Percentiles rank a stretch among this genome's conserved stretches.
Evolutionary conservation across 2,888 invertebrate genomes (phyloP).

Genomic region (Lithophane leautieri): DNA sequence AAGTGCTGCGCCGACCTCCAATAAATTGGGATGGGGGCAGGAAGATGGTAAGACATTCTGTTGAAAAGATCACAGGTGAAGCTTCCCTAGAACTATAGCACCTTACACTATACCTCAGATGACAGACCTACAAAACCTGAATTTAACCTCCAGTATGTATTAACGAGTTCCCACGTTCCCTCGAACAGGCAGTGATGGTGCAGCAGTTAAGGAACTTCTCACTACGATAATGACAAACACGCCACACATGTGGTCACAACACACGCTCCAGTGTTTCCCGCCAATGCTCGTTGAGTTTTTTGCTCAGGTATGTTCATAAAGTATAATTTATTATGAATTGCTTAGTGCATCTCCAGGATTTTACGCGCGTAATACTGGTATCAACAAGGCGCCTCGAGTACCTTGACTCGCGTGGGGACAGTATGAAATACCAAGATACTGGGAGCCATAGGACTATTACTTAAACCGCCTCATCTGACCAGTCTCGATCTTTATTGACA

Average conservation of each 20-base stretch:
- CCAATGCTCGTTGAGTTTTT: slow-evolving; percentile 97
- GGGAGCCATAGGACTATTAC: not conserved
- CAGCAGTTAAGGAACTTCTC: slow-evolving; percentile 97
- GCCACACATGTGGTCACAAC: slow-evolving; percentile 98
- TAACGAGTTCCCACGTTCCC: not conserved
- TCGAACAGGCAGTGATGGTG: slow-evolving; percentile 89
- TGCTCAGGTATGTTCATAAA: slow-evolving; percentile 89
- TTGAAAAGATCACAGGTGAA: not conserved
- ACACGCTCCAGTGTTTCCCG: slow-evolving; percentile 97
- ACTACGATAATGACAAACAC: slow-evolving; percentile 98
- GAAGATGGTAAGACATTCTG: not conserved
- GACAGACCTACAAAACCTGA: not conserved
- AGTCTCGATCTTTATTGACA: not conserved
- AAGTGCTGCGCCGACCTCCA: not conserved
- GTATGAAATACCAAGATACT: not conserved
- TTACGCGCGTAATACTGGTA: not conserved
- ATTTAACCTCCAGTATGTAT: not conserved
- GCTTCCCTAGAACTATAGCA: not conserved
- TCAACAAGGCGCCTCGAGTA: not conserved
- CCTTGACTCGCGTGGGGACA: not conserved
- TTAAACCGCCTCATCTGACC: not conserved
- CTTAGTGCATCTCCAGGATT: not conserved
- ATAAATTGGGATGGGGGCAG: not conserved
- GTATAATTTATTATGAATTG: not conserved
- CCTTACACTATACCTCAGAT: not conserved